Evolutionary conservation across 92 coral and sea anemone genomes (phyloP), one percentile per base, ranked within the genome.

Genomic region (Pocillopora meandrina): DNA sequence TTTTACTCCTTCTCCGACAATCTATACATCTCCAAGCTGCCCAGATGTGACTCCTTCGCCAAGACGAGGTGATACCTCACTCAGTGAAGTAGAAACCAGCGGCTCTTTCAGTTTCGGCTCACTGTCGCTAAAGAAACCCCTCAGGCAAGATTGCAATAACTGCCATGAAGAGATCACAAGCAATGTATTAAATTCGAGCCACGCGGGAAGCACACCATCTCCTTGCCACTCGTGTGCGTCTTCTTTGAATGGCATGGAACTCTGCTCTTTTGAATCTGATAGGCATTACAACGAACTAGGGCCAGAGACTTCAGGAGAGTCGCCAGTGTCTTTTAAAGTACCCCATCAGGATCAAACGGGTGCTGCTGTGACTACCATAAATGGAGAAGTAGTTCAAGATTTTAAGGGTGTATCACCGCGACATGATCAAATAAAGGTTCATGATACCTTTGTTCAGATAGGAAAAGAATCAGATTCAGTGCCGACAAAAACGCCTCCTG

Each of bases 41-140:
- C 14, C 55, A 15, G 74, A 12, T 11, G 64, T 11, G 26, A 10
- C 61, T n/a, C 47, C 19, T 17, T 74, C 78, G 26, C 78, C 78
- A 52, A 8, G 78, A 55, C 33, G 56, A 26, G 76, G 59, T 7
- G 67, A 67, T 15, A 80, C 67, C 67, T 80, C 76, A 18, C 35
- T 17, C 10, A 79, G 73, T 79, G 83, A 65, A 65, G 5, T 65
- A 49, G 83, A 79, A 47, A 23, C 83, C 21, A 80, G 84, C 55
- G 84, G 67, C 66, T 67, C 84, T 15, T 26, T 56, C 59, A 80
- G 84, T 18, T 26, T 67, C 70, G 56, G 65, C 52, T 80, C 84
- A 80, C 57, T 68, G 20, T 80, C 84, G 33, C 84, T 75, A 19
- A 68, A 68, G 31, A 56, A 65, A 16, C 66, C 66, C 33, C n/a